A percentile compares a stretch with the other conserved stretches of the same genome.
phyloP scores from a whole-genome alignment of 1,140 invertebrate species.

The Gonatopus flavifemur region DNA sequence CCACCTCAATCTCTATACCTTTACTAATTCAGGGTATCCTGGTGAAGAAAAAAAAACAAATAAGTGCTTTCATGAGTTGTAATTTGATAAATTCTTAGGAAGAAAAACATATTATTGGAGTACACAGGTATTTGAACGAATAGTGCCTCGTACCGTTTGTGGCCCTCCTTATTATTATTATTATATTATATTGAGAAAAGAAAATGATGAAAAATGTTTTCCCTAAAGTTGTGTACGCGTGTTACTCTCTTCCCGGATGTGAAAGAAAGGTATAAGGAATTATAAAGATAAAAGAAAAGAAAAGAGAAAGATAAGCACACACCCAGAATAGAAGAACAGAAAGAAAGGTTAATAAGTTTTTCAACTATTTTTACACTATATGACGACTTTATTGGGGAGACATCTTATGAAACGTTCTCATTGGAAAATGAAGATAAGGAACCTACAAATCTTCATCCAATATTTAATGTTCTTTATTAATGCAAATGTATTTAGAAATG shows the following conservation, averaged over 20 bases:
- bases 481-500: conserved; percentile 29
- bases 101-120: conserved; percentile 48
- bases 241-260: conserved; percentile 27
- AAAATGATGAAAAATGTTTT: no score
- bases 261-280: neutral
- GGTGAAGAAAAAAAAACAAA: no score
- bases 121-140: conserved; percentile 57
- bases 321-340: neutral
- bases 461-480: conserved; percentile 34
- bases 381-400: conserved; percentile 17
- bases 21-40: conserved; percentile 49
- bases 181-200: no score
- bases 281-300: neutral
- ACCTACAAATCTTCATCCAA: conserved; percentile 20
- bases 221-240: conserved; percentile 18
- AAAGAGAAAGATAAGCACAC: neutral
- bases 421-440: conserved; percentile 13
- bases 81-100: conserved; percentile 36
- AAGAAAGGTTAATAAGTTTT: neutral
- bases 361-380: neutral
- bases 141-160: conserved; percentile 60
- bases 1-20: conserved; percentile 49
- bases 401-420: conserved; percentile 21
- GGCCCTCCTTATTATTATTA: conserved; percentile 54
- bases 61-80: conserved; percentile 35